Base-by-base conservation (phyloP, 2,888 invertebrate species). In the Pristionchus mayeri region DNA sequence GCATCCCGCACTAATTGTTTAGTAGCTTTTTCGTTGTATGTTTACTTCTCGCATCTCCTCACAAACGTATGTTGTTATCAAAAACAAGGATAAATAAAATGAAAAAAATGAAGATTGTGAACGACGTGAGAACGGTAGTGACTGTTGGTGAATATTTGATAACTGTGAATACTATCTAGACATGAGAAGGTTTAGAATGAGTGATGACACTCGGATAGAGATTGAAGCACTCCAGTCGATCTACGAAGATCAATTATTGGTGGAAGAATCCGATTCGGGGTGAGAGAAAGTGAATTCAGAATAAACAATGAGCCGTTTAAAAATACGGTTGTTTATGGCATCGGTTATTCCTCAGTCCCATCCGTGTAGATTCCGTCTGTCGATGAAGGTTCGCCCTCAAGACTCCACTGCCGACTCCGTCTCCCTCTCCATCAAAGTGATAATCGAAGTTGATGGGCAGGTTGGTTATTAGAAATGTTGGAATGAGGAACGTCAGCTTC, bases 221-320 rank as follows among this genome's bases (percentile, higher is more conserved):
- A 84, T 86, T 16, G 86, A 86, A 57, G 84, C 84, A 50, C 85
- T 86, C 16, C 67, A 67, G 21, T 85, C 85, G 16, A 86, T 86
- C 24, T 86, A 81, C 67, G 86, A 85, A 44, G 84, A 85, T 13
- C 80, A 86, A 44, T 30, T 86, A 4, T n/a, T 40, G 44, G 86
- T 86, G 11, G 79, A 86, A 30, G 86, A 86, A 9, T 40, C 21
- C 9, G 40, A 63, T 54, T 50, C 30, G 48, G 81, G 63, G 81
- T 82, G 37, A 48, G 80, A 34, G 27, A 6, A 44, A 44, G 44
- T 9, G 44, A 44, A 44, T 44, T 9, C 44, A 9, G 18, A 34
- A 67, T 27, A 11, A 7, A 4, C 30, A 67, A 18, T 4, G 30
- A 30, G 67, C 11, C 30, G 6, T 27, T 27, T 67, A 27, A 34